Conservation (phyloP, 2,113 vertebrate species). For the Chiloscyllium plagiosum region DNA sequence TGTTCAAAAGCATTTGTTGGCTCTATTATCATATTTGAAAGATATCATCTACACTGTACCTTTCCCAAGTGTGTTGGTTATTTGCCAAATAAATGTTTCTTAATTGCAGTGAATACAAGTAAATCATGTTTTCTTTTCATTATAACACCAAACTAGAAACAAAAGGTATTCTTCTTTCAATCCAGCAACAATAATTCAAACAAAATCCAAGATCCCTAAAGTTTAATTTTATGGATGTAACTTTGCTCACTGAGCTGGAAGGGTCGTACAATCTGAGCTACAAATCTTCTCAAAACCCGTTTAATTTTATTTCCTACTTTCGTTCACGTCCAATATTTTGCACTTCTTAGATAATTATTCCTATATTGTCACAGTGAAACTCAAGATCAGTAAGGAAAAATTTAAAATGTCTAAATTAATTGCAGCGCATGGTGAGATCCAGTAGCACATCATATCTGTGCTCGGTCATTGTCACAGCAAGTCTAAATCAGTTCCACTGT, state of each 20-base stretch:
- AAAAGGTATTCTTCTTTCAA: not conserved
- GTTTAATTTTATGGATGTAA: not conserved
- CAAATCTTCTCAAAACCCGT: too few species aligned
- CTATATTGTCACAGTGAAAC: not conserved
- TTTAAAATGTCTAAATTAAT: not conserved
- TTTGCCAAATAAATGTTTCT: constrained; percentile 37
- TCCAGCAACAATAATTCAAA: not conserved
- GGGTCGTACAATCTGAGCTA: too few species aligned
- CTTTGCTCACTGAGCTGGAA: too few species aligned
- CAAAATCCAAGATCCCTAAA: not conserved
- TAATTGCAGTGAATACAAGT: not conserved
- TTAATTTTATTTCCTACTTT: not conserved
- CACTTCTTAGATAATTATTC: not conserved
- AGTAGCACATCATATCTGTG: not conserved
- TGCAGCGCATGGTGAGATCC: not conserved
- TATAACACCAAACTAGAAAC: not conserved
- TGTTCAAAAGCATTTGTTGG: not conserved
- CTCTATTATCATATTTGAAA: constrained; percentile 11
- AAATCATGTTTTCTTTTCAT: constrained; percentile 6
- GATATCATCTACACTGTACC: constrained; percentile 14
- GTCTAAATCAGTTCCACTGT: not conserved
- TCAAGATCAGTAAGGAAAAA: not conserved
- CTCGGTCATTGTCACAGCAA: not conserved
- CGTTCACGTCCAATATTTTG: not conserved
- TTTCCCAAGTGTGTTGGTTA: constrained; percentile 10